Conservation (phyloP, 2,888 invertebrate genomes). For the Sarcophaga carnaria region DNA sequence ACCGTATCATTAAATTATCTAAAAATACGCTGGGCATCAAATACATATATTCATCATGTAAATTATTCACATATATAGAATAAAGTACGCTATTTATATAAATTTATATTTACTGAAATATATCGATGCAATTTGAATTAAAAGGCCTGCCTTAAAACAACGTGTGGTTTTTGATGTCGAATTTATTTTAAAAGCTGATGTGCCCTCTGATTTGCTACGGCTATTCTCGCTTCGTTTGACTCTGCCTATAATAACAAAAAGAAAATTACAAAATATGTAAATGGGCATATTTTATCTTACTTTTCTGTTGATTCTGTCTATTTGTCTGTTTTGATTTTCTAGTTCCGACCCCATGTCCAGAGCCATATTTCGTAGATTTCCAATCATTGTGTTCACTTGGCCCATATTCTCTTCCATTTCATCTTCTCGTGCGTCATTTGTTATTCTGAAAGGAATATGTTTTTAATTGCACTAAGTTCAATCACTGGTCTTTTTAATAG, state of each 20-base stretch:
- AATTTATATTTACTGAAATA: not conserved
- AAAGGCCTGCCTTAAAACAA: conserved; percentile 6
- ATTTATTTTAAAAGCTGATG: conserved; percentile 95
- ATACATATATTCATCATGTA: too few species aligned
- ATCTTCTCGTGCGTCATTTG: conserved; percentile 98
- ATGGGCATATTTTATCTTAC: conserved; percentile 79
- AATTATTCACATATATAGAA: too few species aligned
- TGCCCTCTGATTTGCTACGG: conserved; percentile 97
- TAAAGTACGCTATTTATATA: too few species aligned
- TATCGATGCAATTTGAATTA: conserved; percentile 16
- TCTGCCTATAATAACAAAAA: conserved; percentile 85
- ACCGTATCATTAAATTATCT: too few species aligned
- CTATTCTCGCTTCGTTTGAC: conserved; percentile 97
- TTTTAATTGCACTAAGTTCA: too few species aligned
- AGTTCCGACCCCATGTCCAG: conserved; percentile 99
- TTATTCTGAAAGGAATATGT: conserved; percentile 85
- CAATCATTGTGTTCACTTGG: conserved; percentile 99
- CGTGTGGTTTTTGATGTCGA: conserved; percentile 1
- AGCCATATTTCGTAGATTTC: conserved; percentile 99
- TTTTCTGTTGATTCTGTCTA: conserved; percentile 99
- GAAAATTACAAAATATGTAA: not conserved
- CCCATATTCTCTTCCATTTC: conserved; percentile 99
- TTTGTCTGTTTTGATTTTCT: conserved; percentile 98
- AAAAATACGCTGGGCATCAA: too few species aligned
- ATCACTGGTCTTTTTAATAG: too few species aligned